Base-by-base conservation (phyloP, 2,113 vertebrate species). In the Laterallus jamaicensis region DNA sequence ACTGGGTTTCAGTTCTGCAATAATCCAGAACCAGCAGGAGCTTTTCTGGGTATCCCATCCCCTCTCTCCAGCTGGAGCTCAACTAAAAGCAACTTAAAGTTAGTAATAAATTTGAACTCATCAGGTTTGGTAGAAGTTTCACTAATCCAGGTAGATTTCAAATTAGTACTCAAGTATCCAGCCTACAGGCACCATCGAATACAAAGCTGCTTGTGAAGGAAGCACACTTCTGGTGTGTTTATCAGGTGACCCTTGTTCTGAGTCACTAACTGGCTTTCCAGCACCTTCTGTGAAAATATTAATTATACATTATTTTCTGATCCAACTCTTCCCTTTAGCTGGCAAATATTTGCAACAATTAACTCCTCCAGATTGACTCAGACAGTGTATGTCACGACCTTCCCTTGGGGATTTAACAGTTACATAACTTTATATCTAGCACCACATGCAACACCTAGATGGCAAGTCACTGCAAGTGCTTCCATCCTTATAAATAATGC, bases 401-500 rank as follows among this genome's bases (percentile, higher is more conserved):
- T 40, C 37, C 52, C 32, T 22, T 31, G 37, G 15, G 54, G 25
- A 54, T 69, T 73, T 75, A 64, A n/a, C 49, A 76, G 40, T 58
- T 87, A 15, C 35, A 31, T 58, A 78, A 82, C 7, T 80, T 83
- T 50, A 10, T 50, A 80, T 69, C 40, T 12, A 69, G n/a, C 85
- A 73, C 47, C 67, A 82, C 40, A 70, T 22, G 9, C 17, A 93
- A 64, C 87, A 96, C 75, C 90, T 96, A 71, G 21, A 73, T 80
- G 47, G 47, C 64, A 85, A 55, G 25, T 55, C 70, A 32, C 15
- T 94, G 21, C 22, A 85, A 93, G 25, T 26, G 13, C 64, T 92
- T 82, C 31, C 37, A 31, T 25, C 77, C 66, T 79, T 58, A 94
- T 91, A 91, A 95, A 96, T 93, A 95, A 90, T 85, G 58, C 44